Evolutionary conservation across 2,888 invertebrate species (phyloP).

Genomic region (Cryptocephalus primarius): DNA sequence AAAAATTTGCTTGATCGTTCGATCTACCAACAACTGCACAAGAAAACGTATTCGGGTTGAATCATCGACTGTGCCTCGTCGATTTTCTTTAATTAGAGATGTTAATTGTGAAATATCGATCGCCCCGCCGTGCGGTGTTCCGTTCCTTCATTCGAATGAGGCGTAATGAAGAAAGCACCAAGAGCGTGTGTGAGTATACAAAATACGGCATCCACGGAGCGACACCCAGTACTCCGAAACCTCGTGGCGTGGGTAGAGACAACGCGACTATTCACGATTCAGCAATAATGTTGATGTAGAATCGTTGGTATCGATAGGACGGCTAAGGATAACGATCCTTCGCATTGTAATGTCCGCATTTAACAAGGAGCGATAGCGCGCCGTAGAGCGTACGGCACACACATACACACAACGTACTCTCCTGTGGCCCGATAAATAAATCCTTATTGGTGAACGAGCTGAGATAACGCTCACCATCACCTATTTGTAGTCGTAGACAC

Average conservation of each 20-base stretch:
- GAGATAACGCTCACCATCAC: conserved; percentile 30
- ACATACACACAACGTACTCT: conserved; percentile 14
- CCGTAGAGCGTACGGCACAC: background rate
- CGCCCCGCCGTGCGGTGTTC: too few species aligned
- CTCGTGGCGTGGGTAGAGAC: conserved; percentile 29
- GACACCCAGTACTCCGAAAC: conserved; percentile 9
- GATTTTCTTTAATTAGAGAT: too few species aligned
- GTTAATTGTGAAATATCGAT: too few species aligned
- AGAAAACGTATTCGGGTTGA: too few species aligned
- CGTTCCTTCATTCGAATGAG: too few species aligned
- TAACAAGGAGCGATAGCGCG: conserved; percentile 34
- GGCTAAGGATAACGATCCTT: conserved; percentile 37
- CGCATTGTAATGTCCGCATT: conserved; percentile 39
- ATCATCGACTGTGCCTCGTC: too few species aligned
- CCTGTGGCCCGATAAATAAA: conserved; percentile 30
- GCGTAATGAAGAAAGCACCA: too few species aligned
- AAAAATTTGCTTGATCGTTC: too few species aligned
- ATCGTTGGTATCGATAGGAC: conserved; percentile 35
- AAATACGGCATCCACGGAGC: conserved; percentile 7
- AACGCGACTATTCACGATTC: conserved; percentile 37
- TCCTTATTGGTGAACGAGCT: conserved; percentile 30
- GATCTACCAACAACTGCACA: too few species aligned
- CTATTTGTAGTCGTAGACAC: conserved; percentile 28
- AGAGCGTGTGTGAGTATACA: background rate
- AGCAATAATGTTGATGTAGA: conserved; percentile 39